Conservation (phyloP, 2,113 vertebrate species). For the Nyctibius bracteatus region DNA sequence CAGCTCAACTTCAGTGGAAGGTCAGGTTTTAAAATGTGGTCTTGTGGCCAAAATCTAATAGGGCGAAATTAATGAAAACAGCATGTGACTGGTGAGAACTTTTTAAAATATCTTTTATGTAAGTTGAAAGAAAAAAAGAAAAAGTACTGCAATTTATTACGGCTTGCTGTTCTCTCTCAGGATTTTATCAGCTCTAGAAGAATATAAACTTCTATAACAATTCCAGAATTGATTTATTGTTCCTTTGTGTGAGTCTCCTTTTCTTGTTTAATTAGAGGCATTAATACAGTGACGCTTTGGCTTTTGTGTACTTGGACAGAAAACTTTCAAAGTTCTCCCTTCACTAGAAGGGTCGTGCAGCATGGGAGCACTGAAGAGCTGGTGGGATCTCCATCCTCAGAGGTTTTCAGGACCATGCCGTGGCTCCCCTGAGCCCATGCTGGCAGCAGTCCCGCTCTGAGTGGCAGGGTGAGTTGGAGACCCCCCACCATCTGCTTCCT, state of each 20-base stretch:
- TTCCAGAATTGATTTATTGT: not conserved
- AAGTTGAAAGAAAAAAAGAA: not conserved
- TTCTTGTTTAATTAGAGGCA: not conserved
- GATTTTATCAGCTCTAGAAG: not conserved
- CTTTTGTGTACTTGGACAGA: not conserved
- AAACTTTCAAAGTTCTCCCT: not conserved
- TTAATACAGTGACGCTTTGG: fast-evolving
- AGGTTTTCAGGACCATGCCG: not conserved
- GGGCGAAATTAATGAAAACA: conserved; percentile 12
- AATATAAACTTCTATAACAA: not conserved
- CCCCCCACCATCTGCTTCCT: not conserved
- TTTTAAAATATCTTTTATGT: not conserved
- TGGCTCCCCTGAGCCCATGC: not conserved
- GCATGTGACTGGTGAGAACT: not conserved
- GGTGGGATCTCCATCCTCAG: not conserved
- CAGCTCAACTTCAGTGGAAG: not conserved
- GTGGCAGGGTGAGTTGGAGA: not conserved
- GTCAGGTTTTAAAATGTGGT: conserved; percentile 10
- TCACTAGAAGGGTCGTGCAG: not conserved
- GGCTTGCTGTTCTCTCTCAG: not conserved
- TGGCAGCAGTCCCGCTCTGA: not conserved
- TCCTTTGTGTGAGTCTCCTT: not conserved
- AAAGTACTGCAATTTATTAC: not conserved
- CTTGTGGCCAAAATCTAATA: not conserved
- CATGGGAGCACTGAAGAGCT: not conserved